Evolutionary conservation across 2,113 vertebrate genomes (phyloP), one percentile per base, ranked within the genome.

Genomic region (Salvelinus alpinus): DNA sequence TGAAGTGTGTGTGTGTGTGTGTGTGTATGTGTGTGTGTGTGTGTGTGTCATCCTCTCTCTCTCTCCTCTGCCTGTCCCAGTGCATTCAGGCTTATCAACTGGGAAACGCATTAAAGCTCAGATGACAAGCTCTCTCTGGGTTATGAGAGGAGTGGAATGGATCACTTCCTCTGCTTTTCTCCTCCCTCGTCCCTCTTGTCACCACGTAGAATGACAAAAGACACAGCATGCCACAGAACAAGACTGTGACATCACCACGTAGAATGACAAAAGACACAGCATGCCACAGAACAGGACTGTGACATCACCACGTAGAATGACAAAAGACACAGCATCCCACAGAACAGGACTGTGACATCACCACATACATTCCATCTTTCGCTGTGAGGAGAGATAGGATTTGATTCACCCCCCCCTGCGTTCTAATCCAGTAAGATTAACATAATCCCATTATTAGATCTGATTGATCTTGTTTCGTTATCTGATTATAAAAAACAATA

Each of bases 21-120:
- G 31, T 5, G 31, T 31, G 29, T 31, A 4, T 31, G 29, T 31
- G 31, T 29, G 27, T 29, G 59, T 18, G 14, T 51, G 48, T 54
- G 48, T 54, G 48, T 54, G 48, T 54, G 48, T 54, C 59, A 27
- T 71, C 57, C 3, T 13, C 11, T 34, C 31, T 34, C 31, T 34
- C 31, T 59, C 65, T 59, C 27, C 48, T 5, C 48, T 20, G 65
- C 29, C 14, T 59, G 65, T 67, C 74, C 22, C 20, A 13, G 73
- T 62, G 48, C 65, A 60, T 62, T 60, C 27, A 73, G 64, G 29
- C 64, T 74, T 78, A 60, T 76, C 69, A 71, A 78, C 75, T 68
- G 78, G 67, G 74, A 84, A 75, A 78, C 73, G 54, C 76, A 54
- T 80, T 29, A 8, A 73, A 72, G 70, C 74, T 80, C 78, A 73